These are phyloP conservation scores for Yasuhikotakia modesta DNA, from an alignment of 2,797 vertebrate genomes.

Conservation along the genomic window DNA sequence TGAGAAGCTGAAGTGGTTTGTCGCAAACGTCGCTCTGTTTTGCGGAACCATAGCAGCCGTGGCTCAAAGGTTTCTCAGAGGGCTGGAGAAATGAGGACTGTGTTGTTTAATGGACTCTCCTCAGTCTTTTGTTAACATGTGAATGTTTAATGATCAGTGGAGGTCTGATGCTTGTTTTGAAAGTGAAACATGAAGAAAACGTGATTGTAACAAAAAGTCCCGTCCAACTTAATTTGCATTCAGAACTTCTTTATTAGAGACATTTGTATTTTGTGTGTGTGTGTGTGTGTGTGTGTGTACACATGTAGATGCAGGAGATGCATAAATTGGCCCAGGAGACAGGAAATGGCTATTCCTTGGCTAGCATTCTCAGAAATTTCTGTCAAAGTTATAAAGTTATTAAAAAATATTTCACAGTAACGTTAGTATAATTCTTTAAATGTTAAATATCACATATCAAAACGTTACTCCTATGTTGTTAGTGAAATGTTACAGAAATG, in stretches of 20 bases:
- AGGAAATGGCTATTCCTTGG: too few species aligned
- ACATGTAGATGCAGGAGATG: background rate
- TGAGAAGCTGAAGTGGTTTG: constrained; percentile 27
- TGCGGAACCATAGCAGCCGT: constrained; percentile 22
- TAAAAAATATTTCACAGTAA: too few species aligned
- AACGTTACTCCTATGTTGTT: too few species aligned
- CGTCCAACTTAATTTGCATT: constrained; percentile 29
- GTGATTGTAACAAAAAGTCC: constrained; percentile 31
- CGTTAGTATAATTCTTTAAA: too few species aligned
- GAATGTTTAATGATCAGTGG: constrained; percentile 51
- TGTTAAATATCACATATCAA: too few species aligned
- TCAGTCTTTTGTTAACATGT: constrained; percentile 45
- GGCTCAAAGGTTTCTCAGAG: constrained; percentile 33
- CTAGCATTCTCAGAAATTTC: too few species aligned
- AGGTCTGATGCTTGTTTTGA: constrained; percentile 41
- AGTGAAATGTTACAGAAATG: too few species aligned
- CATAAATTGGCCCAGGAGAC: background rate
- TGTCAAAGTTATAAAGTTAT: too few species aligned
- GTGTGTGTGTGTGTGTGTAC: constrained; percentile 1
- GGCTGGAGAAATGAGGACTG: constrained; percentile 38
- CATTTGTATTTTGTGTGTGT: constrained; percentile 24
- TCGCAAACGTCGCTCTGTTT: background rate
- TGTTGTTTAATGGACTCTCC: constrained; percentile 45
- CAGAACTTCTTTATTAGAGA: constrained; percentile 26
- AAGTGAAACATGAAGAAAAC: constrained; percentile 36